These are phyloP conservation scores for Columba janthina DNA, from an alignment of 2,113 vertebrate species.

Conservation along the genomic window DNA sequence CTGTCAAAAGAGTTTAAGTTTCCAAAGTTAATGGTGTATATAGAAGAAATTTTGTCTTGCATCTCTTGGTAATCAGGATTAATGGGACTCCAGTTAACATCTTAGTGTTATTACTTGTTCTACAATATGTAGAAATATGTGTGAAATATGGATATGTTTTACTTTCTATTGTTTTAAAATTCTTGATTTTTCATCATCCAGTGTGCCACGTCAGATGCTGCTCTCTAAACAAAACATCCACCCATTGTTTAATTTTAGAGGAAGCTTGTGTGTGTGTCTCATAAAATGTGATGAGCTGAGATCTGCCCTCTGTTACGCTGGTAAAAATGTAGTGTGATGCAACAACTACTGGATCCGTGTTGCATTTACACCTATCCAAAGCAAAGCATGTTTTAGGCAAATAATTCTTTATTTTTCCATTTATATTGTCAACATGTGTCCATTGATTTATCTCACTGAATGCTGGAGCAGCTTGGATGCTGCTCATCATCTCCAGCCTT, in stretches of 20 bases:
- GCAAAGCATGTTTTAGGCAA: neutral
- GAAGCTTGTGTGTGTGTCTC: neutral
- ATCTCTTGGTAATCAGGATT: neutral
- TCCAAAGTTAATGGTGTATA: neutral
- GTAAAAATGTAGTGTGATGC: neutral
- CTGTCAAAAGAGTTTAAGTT: neutral
- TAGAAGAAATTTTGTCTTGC: neutral
- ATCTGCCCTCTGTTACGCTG: neutral
- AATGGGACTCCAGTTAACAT: neutral
- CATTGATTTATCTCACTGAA: neutral
- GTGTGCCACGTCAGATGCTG: neutral
- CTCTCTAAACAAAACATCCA: neutral
- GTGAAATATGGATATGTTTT: neutral
- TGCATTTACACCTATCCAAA: neutral
- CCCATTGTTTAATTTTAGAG: neutral
- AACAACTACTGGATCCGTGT: neutral
- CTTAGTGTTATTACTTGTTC: neutral
- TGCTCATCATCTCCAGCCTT: neutral
- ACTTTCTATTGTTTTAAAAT: slow-evolving; percentile 2
- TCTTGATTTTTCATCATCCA: neutral
- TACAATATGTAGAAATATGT: neutral
- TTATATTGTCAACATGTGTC: neutral
- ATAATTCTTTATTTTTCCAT: neutral
- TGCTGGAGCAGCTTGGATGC: neutral
- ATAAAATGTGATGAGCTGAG: neutral